Evolutionary conservation across 2,113 vertebrate species (phyloP).

Genomic region (Apodemus sylvaticus): DNA sequence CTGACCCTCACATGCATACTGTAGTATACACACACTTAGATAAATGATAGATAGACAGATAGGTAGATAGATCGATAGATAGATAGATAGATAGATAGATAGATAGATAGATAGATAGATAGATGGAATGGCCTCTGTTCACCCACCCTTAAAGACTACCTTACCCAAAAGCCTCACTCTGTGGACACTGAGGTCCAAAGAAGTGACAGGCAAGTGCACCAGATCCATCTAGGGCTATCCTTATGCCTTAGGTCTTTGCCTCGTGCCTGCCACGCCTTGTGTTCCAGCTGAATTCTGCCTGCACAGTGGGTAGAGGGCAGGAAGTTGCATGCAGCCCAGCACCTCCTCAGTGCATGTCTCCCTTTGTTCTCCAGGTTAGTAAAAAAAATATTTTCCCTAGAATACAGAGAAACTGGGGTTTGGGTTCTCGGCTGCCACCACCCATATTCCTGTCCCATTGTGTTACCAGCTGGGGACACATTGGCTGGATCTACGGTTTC

Average conservation of each 20-base stretch:
- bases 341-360: not conserved
- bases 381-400: constrained; percentile 69
- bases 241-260: not conserved
- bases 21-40: not conserved
- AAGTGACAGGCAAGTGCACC: not conserved
- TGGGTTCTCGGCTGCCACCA: constrained; percentile 70
- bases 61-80: not conserved
- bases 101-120: not conserved
- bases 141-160: not conserved
- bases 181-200: not conserved
- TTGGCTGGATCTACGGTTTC: not conserved
- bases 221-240: not conserved
- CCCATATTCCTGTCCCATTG: constrained; percentile 34
- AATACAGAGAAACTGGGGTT: constrained; percentile 49
- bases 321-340: not conserved
- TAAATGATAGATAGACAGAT: not conserved
- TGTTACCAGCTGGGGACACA: not conserved
- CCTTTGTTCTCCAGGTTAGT: constrained; percentile 79
- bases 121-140: not conserved
- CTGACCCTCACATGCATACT: not conserved
- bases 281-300: not conserved
- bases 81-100: not conserved
- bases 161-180: not conserved
- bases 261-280: not conserved
- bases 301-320: not conserved